phyloP scores from a whole-genome alignment of 1,140 invertebrate species.

The Drosophila neocordata region DNA sequence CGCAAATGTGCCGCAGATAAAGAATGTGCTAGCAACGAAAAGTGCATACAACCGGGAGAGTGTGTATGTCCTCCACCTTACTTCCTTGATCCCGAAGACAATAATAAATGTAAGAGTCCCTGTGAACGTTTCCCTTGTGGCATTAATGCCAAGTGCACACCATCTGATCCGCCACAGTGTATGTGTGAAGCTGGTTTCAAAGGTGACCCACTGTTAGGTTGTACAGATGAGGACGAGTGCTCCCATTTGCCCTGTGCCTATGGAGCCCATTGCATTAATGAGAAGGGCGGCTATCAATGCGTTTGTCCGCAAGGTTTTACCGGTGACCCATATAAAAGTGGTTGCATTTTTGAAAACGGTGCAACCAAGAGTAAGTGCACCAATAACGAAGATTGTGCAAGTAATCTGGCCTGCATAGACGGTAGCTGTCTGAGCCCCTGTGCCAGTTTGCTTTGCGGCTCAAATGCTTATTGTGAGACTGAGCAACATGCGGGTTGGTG shows the following conservation, averaged over 20 bases:
- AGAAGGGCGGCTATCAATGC: slow-evolving; percentile 92
- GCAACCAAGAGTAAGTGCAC: slow-evolving; percentile 86
- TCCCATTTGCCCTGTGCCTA: slow-evolving; percentile 90
- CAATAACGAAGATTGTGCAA: slow-evolving; percentile 90
- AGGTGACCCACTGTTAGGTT: slow-evolving; percentile 92
- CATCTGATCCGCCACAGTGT: slow-evolving; percentile 93
- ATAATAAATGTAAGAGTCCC: slow-evolving; percentile 94
- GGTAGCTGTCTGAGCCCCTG: slow-evolving; percentile 93
- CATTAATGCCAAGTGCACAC: slow-evolving; percentile 95
- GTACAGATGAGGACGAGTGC: slow-evolving; percentile 93
- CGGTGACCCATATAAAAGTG: slow-evolving; percentile 92
- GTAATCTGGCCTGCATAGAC: slow-evolving; percentile 89
- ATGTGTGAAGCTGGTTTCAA: slow-evolving; percentile 93
- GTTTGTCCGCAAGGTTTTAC: slow-evolving; percentile 91
- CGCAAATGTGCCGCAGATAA: slow-evolving; percentile 91
- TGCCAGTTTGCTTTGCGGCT: slow-evolving; percentile 89
- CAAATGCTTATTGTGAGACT: slow-evolving; percentile 93
- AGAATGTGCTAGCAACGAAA: slow-evolving; percentile 93
- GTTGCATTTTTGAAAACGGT: slow-evolving; percentile 86
- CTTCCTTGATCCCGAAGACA: slow-evolving; percentile 90
- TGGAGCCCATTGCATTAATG: slow-evolving; percentile 93
- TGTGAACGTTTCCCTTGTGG: slow-evolving; percentile 94
- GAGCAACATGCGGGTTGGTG: slow-evolving; percentile 95
- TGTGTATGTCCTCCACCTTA: slow-evolving; percentile 95
- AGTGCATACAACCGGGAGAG: slow-evolving; percentile 94